phyloP scores from a whole-genome alignment of 2,797 vertebrate genomes.

The Acanthurus leucopareius region DNA sequence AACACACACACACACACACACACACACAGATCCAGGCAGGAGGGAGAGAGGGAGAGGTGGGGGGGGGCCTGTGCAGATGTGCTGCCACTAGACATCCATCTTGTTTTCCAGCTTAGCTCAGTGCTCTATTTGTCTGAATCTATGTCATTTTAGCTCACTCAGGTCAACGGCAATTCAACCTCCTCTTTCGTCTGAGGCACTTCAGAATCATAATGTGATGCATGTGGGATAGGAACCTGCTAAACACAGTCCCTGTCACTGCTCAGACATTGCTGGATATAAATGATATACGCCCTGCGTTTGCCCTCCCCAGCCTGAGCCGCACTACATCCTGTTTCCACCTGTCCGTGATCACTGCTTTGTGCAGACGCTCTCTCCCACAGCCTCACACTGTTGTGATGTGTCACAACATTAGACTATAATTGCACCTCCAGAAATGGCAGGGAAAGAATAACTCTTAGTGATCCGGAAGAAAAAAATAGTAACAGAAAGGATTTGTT shows the following conservation, averaged over 20 bases:
- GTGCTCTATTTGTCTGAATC: conserved; percentile 86
- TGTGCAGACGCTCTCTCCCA: conserved; percentile 51
- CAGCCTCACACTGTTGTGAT: conserved; percentile 50
- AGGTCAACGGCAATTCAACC: conserved; percentile 85
- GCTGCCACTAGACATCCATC: conserved; percentile 83
- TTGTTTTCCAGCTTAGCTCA: conserved; percentile 81
- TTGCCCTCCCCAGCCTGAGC: conserved; percentile 58
- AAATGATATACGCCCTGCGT: conserved; percentile 70
- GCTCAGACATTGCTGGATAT: conserved; percentile 79
- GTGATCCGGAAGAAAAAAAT: conserved; percentile 61
- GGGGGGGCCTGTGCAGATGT: conserved; percentile 74
- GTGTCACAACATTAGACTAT: conserved; percentile 58
- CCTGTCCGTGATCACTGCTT: conserved; percentile 62
- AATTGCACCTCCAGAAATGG: conserved; percentile 61
- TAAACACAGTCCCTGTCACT: conserved; percentile 85
- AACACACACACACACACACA: conserved; percentile 40
- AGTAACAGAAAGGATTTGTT: conserved; percentile 65
- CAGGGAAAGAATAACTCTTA: conserved; percentile 38
- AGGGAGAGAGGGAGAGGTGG: conserved; percentile 19
- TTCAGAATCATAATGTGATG: conserved; percentile 86
- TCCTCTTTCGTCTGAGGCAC: conserved; percentile 84
- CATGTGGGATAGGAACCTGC: conserved; percentile 83
- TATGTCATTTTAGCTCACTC: conserved; percentile 86
- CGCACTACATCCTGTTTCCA: conserved; percentile 66
- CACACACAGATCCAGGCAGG: conserved; percentile 14